Percentiles rank a stretch among this genome's conserved stretches.
phyloP scores from a whole-genome alignment of 2,888 invertebrate genomes.

The Pseudolycoriella hygida region DNA sequence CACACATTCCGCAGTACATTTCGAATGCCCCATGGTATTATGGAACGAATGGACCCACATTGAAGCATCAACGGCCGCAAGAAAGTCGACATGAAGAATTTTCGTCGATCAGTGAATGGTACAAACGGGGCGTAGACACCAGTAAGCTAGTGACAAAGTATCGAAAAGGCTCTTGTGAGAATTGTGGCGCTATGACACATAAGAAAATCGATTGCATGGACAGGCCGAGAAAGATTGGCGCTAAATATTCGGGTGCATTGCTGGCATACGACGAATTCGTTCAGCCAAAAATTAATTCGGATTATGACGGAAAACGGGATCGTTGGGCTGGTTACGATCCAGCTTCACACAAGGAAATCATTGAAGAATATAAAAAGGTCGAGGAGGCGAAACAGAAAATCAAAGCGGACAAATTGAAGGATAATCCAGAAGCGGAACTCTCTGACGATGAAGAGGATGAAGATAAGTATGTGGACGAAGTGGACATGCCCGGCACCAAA shows the following conservation, averaged over 20 bases:
- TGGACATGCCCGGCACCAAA: constrained; percentile 98
- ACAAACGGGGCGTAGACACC: constrained; percentile 71
- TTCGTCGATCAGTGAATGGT: constrained; percentile 58
- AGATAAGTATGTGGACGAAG: constrained; percentile 83
- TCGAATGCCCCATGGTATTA: constrained; percentile 97
- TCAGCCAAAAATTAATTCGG: constrained; percentile 60
- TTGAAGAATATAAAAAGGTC: constrained; percentile 85
- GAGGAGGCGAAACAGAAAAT: constrained; percentile 83
- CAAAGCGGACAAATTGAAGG: constrained; percentile 73
- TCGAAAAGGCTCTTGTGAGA: constrained; percentile 93
- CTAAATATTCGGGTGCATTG: constrained; percentile 68
- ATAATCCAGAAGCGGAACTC: constrained; percentile 45
- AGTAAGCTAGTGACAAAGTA: constrained; percentile 57
- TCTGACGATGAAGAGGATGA: constrained; percentile 71
- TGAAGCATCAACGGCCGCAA: constrained; percentile 95
- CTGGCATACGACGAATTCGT: constrained; percentile 88
- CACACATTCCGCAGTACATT: constrained; percentile 99
- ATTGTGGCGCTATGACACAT: constrained; percentile 96
- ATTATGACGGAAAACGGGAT: constrained; percentile 92
- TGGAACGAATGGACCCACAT: constrained; percentile 78
- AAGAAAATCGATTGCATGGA: constrained; percentile 93
- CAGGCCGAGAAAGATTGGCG: constrained; percentile 78
- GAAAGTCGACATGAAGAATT: constrained; percentile 59
- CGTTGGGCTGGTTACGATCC: constrained; percentile 94
- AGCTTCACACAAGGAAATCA: constrained; percentile 68